A percentile compares a stretch with the other conserved stretches of the same genome.
These are phyloP conservation scores for Gerris lacustris DNA, from an alignment of 2,888 invertebrate genomes.

Conservation along the genomic window DNA sequence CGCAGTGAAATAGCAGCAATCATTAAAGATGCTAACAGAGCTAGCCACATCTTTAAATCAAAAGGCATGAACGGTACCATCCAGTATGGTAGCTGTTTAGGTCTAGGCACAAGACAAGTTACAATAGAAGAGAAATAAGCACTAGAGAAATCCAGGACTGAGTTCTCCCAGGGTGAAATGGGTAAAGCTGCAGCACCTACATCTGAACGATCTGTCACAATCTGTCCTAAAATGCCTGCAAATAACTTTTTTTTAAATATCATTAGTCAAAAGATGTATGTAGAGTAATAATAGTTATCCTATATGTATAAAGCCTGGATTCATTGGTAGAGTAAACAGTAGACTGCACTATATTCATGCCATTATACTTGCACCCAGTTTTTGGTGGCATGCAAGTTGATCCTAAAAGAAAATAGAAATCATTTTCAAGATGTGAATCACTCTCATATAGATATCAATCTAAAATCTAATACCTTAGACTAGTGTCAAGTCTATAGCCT, in stretches of 20 bases:
- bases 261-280: no score
- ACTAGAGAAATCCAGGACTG: background rate
- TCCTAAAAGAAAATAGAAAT: no score
- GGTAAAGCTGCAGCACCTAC: background rate
- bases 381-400: no score
- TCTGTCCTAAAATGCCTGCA: background rate
- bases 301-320: no score
- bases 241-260: background rate
- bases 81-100: conserved; percentile 17
- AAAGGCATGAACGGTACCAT: conserved; percentile 23
- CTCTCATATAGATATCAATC: no score
- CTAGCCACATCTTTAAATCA: conserved; percentile 16
- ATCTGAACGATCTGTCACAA: conserved; percentile 2
- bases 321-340: no score
- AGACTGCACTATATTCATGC: conserved; percentile 5
- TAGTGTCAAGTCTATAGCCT: no score
- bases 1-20: conserved; percentile 10
- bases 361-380: no score
- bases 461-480: no score
- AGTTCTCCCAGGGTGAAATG: background rate
- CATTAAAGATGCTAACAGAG: conserved; percentile 15
- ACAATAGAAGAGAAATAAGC: background rate
- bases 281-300: no score
- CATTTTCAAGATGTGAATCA: no score
- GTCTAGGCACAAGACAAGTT: conserved; percentile 18